Percentiles rank a stretch among this genome's conserved stretches.
Conservation (phyloP, 2,113 vertebrate genomes). For the Halichoeres trimaculatus region DNA sequence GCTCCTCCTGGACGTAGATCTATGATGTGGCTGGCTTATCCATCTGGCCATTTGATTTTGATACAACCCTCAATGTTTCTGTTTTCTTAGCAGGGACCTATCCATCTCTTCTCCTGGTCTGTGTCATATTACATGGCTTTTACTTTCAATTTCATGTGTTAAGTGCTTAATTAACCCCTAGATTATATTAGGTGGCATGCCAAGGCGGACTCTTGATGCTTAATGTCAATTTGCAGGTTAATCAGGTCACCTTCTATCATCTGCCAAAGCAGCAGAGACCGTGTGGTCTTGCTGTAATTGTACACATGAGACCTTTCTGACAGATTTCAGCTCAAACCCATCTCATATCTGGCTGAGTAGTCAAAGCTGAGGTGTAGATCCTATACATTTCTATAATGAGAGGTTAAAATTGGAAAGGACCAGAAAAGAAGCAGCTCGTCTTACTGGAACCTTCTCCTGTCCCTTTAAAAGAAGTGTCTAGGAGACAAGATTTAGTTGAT, state of each 20-base stretch:
- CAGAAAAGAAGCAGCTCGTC: slow-evolving; percentile 11
- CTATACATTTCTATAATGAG: slow-evolving; percentile 20
- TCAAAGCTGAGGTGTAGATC: slow-evolving; percentile 1
- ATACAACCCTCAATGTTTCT: slow-evolving; percentile 14
- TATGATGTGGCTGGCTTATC: slow-evolving; percentile 19
- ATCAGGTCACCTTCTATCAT: slow-evolving; percentile 79
- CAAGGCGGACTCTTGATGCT: slow-evolving; percentile 72
- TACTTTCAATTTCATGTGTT: slow-evolving; percentile 74
- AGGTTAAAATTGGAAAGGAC: slow-evolving; percentile 7
- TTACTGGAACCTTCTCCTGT: slow-evolving; percentile 2
- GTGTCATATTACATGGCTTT: slow-evolving; percentile 61
- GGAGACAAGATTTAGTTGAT: too few species aligned
- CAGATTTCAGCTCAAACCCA: slow-evolving; percentile 53
- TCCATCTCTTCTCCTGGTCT: slow-evolving; percentile 42
- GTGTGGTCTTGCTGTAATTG: slow-evolving; percentile 68
- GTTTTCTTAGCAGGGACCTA: not conserved
- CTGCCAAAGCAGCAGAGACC: slow-evolving; percentile 66
- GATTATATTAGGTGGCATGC: slow-evolving; percentile 71
- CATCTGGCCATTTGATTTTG: slow-evolving; percentile 19
- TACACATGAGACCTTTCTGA: slow-evolving; percentile 58
- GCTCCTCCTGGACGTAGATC: slow-evolving; percentile 16
- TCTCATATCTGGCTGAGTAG: slow-evolving; percentile 44
- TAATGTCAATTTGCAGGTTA: slow-evolving; percentile 83
- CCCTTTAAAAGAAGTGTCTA: not conserved
- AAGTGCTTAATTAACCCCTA: slow-evolving; percentile 78